Conservation (phyloP, 2,888 invertebrate genomes). For the Trisateles emortualis region DNA sequence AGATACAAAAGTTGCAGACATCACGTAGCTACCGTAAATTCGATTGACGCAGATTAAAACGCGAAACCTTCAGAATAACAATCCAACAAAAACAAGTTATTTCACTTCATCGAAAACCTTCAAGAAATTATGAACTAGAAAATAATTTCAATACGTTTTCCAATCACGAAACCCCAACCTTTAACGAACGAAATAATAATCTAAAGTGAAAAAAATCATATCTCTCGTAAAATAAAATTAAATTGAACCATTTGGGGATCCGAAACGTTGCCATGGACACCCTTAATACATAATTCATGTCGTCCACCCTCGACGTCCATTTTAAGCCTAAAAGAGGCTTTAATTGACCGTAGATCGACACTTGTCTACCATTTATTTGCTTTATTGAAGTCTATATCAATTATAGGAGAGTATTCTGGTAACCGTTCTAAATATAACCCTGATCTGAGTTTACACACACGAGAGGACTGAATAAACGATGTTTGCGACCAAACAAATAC, state of each 20-base stretch:
- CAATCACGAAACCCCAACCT: neutral
- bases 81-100: neutral
- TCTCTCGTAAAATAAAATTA: conserved; percentile 40
- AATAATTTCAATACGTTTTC: neutral
- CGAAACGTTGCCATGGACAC: conserved; percentile 58
- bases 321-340: conserved; percentile 65
- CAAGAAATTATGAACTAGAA: neutral
- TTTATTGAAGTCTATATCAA: conserved; percentile 66
- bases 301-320: conserved; percentile 60
- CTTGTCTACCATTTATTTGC: conserved; percentile 61
- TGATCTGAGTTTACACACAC: conserved; percentile 48
- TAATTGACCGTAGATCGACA: conserved; percentile 75
- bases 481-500: conserved; percentile 62
- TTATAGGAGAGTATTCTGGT: conserved; percentile 45
- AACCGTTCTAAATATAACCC: conserved; percentile 29
- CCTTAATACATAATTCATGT: conserved; percentile 81
- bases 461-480: conserved; percentile 62
- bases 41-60: too few relatives aligned
- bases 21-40: too few relatives aligned
- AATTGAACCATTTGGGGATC: conserved; percentile 50
- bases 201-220: conserved; percentile 5
- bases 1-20: too few relatives aligned
- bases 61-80: too few relatives aligned
- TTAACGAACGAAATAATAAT: conserved; percentile 4
- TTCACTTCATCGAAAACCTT: conserved; percentile 2